These are phyloP conservation scores for Pseudococcus jackbeardsleyi DNA, from an alignment of 2,888 invertebrate species.

Conservation along the genomic window DNA sequence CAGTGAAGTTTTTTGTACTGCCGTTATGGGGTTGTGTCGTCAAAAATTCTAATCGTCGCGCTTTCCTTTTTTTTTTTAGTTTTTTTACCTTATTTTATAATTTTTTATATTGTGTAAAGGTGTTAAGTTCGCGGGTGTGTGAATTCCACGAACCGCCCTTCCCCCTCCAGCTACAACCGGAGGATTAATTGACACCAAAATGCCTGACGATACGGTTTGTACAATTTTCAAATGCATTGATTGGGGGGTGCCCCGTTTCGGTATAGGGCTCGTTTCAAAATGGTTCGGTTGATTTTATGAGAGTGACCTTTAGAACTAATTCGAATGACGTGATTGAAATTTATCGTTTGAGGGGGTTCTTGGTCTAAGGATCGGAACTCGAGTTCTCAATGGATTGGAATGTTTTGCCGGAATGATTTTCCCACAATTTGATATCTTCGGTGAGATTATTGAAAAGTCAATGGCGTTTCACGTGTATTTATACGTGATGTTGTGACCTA, in stretches of 20 bases:
- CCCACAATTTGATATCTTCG: background rate
- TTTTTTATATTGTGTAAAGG: constrained; percentile 11
- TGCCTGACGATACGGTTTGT: constrained; percentile 56
- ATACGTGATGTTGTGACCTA: background rate
- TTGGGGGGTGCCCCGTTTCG: background rate
- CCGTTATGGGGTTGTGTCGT: constrained; percentile 64
- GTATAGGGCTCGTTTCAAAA: background rate
- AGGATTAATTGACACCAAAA: constrained; percentile 40
- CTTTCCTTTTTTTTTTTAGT: constrained; percentile 29
- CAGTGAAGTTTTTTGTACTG: constrained; percentile 58
- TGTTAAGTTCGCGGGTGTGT: constrained; percentile 29
- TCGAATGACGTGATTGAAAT: constrained; percentile 14
- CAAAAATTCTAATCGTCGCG: constrained; percentile 43
- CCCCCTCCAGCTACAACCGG: background rate
- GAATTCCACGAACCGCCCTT: background rate
- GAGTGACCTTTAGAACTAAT: constrained; percentile 40
- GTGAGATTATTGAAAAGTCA: background rate
- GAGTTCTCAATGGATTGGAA: too few relatives aligned
- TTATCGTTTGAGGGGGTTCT: background rate
- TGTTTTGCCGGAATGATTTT: too few relatives aligned
- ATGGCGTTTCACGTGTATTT: background rate
- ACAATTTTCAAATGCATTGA: background rate
- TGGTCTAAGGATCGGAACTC: too few relatives aligned
- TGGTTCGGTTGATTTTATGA: background rate
- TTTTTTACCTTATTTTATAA: constrained; percentile 14